Evolutionary conservation across 2,113 vertebrate genomes (phyloP).

Genomic region (Guaruba guarouba): DNA sequence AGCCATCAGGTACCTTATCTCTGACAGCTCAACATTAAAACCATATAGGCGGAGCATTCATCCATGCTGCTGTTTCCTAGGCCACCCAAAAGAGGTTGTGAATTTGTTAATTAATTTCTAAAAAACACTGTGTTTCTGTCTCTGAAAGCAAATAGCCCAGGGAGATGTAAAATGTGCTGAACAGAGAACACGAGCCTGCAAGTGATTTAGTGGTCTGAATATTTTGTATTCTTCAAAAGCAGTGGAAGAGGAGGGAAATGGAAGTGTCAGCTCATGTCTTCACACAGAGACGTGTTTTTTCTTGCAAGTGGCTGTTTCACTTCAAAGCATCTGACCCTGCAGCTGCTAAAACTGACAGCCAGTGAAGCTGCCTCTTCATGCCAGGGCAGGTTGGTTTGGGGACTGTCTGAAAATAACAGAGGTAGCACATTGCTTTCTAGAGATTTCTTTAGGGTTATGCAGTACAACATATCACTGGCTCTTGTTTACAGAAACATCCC

Average conservation of each 20-base stretch:
- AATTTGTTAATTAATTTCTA: constrained; percentile 15
- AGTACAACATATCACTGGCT: background rate
- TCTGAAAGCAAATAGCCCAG: background rate
- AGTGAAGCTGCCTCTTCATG: background rate
- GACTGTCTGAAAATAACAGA: background rate
- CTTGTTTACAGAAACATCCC: background rate
- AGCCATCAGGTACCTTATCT: background rate
- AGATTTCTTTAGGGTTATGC: background rate
- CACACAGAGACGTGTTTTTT: fast-evolving
- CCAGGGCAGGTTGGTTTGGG: fast-evolving
- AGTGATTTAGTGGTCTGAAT: background rate
- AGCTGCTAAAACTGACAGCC: background rate
- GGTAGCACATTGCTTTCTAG: background rate
- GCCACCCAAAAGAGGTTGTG: background rate
- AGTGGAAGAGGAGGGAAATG: background rate
- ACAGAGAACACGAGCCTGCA: background rate
- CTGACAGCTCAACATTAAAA: background rate
- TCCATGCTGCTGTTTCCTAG: background rate
- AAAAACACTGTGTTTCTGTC: background rate
- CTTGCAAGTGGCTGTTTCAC: background rate
- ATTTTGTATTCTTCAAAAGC: background rate
- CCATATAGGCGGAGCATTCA: background rate
- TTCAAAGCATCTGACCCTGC: background rate
- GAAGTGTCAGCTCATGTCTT: background rate
- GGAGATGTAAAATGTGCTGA: background rate